phyloP scores from a whole-genome alignment of 2,113 vertebrate species.

The Lepidothrix coronata region DNA sequence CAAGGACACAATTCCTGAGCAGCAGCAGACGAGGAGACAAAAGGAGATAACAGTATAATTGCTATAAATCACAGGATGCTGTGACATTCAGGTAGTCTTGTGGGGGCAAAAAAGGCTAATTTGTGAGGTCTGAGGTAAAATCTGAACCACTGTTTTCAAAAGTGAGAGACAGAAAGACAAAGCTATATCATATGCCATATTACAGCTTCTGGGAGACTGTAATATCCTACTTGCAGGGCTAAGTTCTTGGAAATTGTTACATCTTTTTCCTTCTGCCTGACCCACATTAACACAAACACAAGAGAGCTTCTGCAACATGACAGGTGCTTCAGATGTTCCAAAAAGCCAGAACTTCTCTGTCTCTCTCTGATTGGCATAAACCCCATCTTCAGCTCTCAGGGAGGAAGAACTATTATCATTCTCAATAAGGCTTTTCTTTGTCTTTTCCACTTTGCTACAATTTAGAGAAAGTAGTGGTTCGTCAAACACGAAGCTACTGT shows the following conservation, averaged over 20 bases:
- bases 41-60: background rate
- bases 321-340: background rate
- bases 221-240: background rate
- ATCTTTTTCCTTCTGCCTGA: background rate
- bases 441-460: background rate
- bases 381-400: background rate
- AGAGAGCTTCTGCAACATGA: background rate
- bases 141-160: background rate
- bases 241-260: background rate
- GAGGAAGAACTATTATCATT: background rate
- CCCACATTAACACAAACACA: background rate
- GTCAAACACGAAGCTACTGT: background rate
- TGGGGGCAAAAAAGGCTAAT: background rate
- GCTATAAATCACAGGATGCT: background rate
- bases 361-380: background rate
- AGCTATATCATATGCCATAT: rapidly evolving
- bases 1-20: background rate
- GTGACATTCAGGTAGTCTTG: background rate
- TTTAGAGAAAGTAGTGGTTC: background rate
- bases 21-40: background rate
- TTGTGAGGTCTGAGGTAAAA: background rate
- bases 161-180: background rate
- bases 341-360: background rate
- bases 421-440: background rate
- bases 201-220: background rate